A percentile compares a stretch with the other conserved stretches of the same genome.
Evolutionary conservation across 2,113 vertebrate genomes (phyloP).

Genomic region (Sakesphorus luctuosus): DNA sequence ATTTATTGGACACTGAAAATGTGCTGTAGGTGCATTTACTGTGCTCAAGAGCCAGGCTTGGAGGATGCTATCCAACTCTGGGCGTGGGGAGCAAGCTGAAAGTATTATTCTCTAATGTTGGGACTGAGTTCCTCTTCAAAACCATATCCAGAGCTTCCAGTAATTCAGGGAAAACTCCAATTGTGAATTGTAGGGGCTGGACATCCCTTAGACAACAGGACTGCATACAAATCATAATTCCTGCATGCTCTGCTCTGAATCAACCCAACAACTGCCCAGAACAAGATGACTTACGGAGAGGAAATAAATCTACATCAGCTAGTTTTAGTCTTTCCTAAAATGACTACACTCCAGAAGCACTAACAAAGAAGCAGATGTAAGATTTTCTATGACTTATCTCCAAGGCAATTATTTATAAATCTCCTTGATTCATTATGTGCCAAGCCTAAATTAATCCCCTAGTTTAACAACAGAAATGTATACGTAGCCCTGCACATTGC

Average conservation of each 20-base stretch:
- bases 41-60: neutral
- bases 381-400: slow-evolving; percentile 54
- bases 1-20: neutral
- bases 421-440: slow-evolving; percentile 2
- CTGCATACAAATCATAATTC: neutral
- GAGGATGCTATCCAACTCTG: neutral
- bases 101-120: neutral
- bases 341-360: slow-evolving; percentile 40
- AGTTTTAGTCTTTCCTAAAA: slow-evolving; percentile 49
- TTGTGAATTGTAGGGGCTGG: neutral
- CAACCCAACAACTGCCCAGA: neutral
- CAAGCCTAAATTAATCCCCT: slow-evolving; percentile 47
- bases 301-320: slow-evolving; percentile 22
- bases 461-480: slow-evolving; percentile 18
- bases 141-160: neutral
- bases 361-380: slow-evolving; percentile 65
- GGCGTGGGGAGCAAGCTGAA: neutral
- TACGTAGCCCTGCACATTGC: neutral
- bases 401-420: slow-evolving; percentile 59
- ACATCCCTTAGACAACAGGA: neutral
- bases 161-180: neutral
- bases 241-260: neutral
- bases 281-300: neutral
- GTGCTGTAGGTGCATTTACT: neutral
- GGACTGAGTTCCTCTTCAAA: neutral